Percentiles rank a stretch among this genome's conserved stretches.
Conservation (phyloP, 2,888 invertebrate species). For the Caenorhabditis auriculariae region DNA sequence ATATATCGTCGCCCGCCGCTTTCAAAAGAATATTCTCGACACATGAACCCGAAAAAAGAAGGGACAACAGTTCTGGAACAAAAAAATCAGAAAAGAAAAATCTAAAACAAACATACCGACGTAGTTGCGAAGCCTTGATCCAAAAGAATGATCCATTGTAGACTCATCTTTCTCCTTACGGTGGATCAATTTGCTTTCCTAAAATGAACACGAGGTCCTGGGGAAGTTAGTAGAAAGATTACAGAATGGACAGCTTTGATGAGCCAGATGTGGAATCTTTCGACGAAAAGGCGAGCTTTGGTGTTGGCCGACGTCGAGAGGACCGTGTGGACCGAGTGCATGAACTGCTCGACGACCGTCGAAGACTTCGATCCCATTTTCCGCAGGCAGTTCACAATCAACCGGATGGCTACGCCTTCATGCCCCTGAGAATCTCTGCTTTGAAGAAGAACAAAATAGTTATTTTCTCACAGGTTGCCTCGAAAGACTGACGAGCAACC, state of each 20-base stretch:
- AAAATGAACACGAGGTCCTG: too few relatives aligned
- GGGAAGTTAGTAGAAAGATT: neutral
- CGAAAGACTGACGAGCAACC: slow-evolving; percentile 20
- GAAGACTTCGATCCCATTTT: slow-evolving; percentile 6
- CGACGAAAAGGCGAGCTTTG: slow-evolving; percentile 30
- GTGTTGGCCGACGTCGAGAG: slow-evolving; percentile 19
- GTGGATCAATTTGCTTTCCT: slow-evolving; percentile 6
- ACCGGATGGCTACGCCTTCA: slow-evolving; percentile 17
- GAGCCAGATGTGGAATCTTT: slow-evolving; percentile 37
- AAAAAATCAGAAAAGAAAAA: neutral
- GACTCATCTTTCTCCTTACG: slow-evolving; percentile 2
- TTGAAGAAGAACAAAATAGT: too few relatives aligned
- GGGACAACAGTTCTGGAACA: slow-evolving; percentile 18
- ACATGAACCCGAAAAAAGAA: slow-evolving; percentile 26
- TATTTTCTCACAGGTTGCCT: slow-evolving; percentile 13
- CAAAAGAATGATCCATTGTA: slow-evolving; percentile 13
- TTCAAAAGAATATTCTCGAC: slow-evolving; percentile 36
- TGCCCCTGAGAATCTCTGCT: slow-evolving; percentile 8
- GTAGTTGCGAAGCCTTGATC: slow-evolving; percentile 18
- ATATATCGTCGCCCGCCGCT: slow-evolving; percentile 29
- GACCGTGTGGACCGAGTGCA: slow-evolving; percentile 23
- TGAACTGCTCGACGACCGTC: slow-evolving; percentile 31
- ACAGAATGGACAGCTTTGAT: slow-evolving; percentile 4
- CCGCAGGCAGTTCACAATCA: slow-evolving; percentile 22
- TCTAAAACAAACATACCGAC: slow-evolving; percentile 6